A percentile compares a stretch with the other conserved stretches of the same genome.
These are phyloP conservation scores for Bhutanitis thaidina DNA, from an alignment of 2,888 invertebrate species.

Conservation along the genomic window DNA sequence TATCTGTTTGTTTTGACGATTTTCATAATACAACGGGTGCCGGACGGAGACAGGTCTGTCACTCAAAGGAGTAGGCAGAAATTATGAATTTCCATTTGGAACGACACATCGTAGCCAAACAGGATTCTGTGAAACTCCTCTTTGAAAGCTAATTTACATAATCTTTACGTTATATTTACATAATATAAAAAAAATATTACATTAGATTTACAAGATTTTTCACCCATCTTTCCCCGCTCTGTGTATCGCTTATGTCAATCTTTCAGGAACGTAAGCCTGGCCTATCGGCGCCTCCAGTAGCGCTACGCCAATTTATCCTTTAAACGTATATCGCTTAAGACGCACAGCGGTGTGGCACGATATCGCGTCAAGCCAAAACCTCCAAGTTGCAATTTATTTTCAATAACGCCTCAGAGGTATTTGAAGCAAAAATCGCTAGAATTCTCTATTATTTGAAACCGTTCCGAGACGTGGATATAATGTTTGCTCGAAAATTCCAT, in stretches of 20 bases:
- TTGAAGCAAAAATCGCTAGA: conserved; percentile 10
- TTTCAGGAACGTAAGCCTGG: conserved; percentile 1
- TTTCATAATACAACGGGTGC: too few species aligned
- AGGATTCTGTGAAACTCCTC: too few species aligned
- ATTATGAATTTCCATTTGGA: too few species aligned
- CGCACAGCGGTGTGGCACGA: neutral
- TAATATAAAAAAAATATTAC: too few species aligned
- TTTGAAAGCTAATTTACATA: neutral
- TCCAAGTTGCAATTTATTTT: conserved; percentile 17
- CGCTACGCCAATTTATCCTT: conserved; percentile 9
- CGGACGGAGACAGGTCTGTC: too few species aligned
- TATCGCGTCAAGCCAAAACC: neutral
- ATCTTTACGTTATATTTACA: too few species aligned
- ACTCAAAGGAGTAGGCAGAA: too few species aligned
- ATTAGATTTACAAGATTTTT: neutral
- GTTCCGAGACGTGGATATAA: conserved; percentile 1
- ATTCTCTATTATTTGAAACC: conserved; percentile 12
- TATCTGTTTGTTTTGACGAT: too few species aligned
- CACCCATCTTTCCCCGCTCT: neutral
- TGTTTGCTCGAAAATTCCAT: conserved; percentile 1
- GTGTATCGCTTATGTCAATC: conserved; percentile 14
- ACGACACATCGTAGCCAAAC: too few species aligned
- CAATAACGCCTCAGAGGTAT: conserved; percentile 19
- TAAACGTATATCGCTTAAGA: conserved; percentile 11
- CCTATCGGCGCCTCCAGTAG: neutral